Evolutionary conservation across 2,888 invertebrate genomes (phyloP), one percentile per base, ranked within the genome.

Genomic region (Agrotis puta): DNA sequence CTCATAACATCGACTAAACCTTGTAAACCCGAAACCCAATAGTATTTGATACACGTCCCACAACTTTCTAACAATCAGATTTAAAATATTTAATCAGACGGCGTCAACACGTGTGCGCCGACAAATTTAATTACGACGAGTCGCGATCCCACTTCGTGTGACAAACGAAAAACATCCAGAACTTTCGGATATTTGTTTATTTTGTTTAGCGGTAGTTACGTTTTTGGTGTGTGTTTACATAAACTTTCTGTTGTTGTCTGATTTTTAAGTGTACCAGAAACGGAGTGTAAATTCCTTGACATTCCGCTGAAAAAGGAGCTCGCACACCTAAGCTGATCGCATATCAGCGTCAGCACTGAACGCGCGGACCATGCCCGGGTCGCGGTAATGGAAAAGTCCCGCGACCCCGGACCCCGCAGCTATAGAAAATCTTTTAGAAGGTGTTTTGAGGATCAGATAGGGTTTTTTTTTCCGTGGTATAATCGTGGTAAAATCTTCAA

Each of bases 41-140:
- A 18, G 39, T 27, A 69, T 51, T 64, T 45, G 73, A 51, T 22
- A 73, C 73, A 58, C 64, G 62, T 54, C 50, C 51, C 61, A 7
- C 62, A 74, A 80, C 61, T 56, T 70, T 56, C 16, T 33, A 39
- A 62, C 73, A 82, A 82, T 79, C 67, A 53, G 79, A 84, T 85
- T 85, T 76, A 84, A 85, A 85, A 85, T 79, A 84, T 84, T 84
- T 86, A 81, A 82, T 79, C 77, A 81, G 82, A 77, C 77, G 66
- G 73, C 65, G 63, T 67, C 72, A 70, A 71, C 74, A 75, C 85
- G 82, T 83, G 85, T 73, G 69, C 67, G 62, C 66, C 73, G 73
- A 71, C 69, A 85, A 85, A 88, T 87, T 87, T 85, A 86, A 88
- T 87, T 85, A 84, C 68, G 22, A 24, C 33, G 64, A 70, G 57